Evolutionary conservation across 2,888 invertebrate genomes (phyloP).

Genomic region (Pyrrhia umbra): DNA sequence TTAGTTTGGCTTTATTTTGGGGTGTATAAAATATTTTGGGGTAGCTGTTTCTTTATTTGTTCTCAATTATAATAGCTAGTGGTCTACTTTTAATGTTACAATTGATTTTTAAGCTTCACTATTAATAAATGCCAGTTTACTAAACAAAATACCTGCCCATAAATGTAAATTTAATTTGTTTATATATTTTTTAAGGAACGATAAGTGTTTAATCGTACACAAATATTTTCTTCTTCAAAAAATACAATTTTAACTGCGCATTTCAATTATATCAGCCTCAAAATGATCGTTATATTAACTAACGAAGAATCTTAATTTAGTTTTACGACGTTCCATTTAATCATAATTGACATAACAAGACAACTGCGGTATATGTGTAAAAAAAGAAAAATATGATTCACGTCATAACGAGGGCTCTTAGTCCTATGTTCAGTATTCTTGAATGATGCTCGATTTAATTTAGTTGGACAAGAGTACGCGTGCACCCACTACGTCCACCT

Average conservation of each 20-base stretch:
- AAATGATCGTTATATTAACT: constrained; percentile 5
- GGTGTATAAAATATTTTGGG: constrained; percentile 32
- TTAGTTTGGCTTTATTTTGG: constrained; percentile 48
- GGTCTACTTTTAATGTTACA: constrained; percentile 4
- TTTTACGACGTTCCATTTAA: constrained; percentile 26
- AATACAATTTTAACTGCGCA: background rate
- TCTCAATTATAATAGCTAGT: constrained; percentile 33
- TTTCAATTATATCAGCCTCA: background rate
- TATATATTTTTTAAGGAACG: no score
- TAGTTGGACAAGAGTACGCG: constrained; percentile 67
- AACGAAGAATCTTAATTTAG: constrained; percentile 26
- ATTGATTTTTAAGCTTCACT: background rate
- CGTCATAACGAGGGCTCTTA: constrained; percentile 67
- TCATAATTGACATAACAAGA: constrained; percentile 47
- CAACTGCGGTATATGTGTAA: constrained; percentile 55
- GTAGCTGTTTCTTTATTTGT: constrained; percentile 23
- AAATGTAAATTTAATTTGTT: no score
- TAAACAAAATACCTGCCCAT: no score
- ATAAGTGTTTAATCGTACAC: no score
- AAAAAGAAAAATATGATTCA: constrained; percentile 70
- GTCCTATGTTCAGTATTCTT: constrained; percentile 69
- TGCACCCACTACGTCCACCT: constrained; percentile 71
- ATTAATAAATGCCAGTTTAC: no score
- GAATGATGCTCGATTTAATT: constrained; percentile 78
- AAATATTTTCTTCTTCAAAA: background rate